These are phyloP conservation scores for Drosophila repleta DNA, from an alignment of 1,140 invertebrate genomes.

Conservation along the genomic window DNA sequence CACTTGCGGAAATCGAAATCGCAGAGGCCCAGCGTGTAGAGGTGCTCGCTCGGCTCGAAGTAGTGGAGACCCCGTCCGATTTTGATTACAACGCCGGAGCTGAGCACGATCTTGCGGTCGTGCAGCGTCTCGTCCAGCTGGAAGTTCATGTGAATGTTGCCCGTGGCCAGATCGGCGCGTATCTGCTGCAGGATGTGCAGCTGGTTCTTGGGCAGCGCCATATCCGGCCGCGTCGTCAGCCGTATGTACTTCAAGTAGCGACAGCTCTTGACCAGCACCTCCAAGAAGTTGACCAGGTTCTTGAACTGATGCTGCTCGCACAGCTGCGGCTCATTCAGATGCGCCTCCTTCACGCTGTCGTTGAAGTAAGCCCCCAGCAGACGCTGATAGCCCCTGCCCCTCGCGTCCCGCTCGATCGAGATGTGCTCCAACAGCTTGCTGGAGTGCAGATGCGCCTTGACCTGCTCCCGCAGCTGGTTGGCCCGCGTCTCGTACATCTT, in stretches of 20 bases:
- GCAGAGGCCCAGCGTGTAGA: constrained; percentile 53
- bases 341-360: constrained; percentile 63
- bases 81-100: constrained; percentile 67
- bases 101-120: constrained; percentile 73
- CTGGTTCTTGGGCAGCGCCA: constrained; percentile 45
- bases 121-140: constrained; percentile 65
- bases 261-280: constrained; percentile 72
- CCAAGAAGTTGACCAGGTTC: constrained; percentile 65
- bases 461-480: constrained; percentile 66
- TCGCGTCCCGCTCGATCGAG: constrained; percentile 55
- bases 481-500: constrained; percentile 58
- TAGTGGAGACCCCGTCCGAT: constrained; percentile 66
- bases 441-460: constrained; percentile 58
- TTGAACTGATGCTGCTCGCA: constrained; percentile 60
- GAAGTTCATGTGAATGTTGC: constrained; percentile 71
- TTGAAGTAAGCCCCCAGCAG: constrained; percentile 68
- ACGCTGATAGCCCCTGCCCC: constrained; percentile 68
- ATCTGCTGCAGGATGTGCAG: constrained; percentile 56
- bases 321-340: constrained; percentile 69
- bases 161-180: constrained; percentile 54
- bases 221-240: constrained; percentile 63
- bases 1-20: constrained; percentile 75
- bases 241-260: constrained; percentile 70
- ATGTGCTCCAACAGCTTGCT: constrained; percentile 66
- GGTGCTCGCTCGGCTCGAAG: constrained; percentile 49